Conservation (phyloP, 2,797 vertebrate genomes). For the Amblyraja radiata region DNA sequence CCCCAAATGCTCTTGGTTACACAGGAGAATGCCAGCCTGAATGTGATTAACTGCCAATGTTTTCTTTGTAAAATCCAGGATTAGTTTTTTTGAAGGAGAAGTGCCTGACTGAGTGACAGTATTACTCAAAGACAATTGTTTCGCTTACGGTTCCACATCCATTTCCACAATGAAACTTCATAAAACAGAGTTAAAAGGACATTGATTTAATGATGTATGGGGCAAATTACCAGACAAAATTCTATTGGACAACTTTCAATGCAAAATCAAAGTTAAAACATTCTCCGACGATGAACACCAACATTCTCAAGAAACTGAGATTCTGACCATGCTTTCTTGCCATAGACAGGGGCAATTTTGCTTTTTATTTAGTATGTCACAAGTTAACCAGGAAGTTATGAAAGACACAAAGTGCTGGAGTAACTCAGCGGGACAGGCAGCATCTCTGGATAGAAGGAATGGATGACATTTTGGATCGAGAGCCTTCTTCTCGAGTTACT, state of each 20-base stretch:
- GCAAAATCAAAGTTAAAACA: neutral
- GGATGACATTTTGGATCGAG: too few relatives aligned
- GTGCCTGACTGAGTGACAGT: neutral
- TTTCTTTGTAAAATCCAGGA: too few relatives aligned
- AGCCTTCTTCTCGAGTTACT: too few relatives aligned
- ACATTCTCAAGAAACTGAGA: neutral
- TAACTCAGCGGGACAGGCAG: too few relatives aligned
- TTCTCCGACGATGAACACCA: neutral
- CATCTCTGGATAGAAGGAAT: too few relatives aligned
- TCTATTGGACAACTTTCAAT: neutral
- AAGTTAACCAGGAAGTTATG: neutral
- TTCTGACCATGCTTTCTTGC: neutral
- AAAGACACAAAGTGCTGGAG: neutral
- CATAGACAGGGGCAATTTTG: neutral
- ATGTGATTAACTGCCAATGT: too few relatives aligned
- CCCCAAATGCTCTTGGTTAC: too few relatives aligned
- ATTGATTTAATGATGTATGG: neutral
- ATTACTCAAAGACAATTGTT: neutral
- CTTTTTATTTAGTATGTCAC: neutral
- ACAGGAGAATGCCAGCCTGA: too few relatives aligned
- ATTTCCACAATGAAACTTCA: neutral
- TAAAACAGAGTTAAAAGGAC: neutral
- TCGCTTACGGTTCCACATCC: neutral
- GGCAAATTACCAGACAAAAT: neutral
- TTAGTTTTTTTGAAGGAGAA: neutral